Conservation (phyloP, 1,140 invertebrate genomes). For the Goniozus legneri region DNA sequence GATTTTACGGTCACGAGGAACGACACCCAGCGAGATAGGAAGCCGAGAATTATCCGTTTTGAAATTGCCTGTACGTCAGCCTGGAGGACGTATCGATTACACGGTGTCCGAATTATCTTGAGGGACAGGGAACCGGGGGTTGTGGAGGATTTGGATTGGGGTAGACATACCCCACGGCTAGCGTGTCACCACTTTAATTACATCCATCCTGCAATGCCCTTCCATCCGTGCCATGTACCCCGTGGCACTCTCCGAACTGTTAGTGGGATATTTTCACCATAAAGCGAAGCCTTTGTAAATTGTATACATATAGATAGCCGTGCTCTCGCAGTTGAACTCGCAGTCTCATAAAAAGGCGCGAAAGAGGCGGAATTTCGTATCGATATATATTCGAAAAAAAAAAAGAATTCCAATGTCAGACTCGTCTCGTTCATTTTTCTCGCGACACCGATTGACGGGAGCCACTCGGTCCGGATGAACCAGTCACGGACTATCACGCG, state of each 20-base stretch:
- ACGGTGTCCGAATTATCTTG: slow-evolving; percentile 45
- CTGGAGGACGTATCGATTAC: slow-evolving; percentile 42
- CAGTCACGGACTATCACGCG: too few relatives aligned
- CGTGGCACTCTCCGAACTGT: slow-evolving; percentile 34
- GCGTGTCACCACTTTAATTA: slow-evolving; percentile 50
- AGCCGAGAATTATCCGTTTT: slow-evolving; percentile 27
- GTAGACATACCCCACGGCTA: slow-evolving; percentile 42
- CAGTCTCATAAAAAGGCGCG: too few relatives aligned
- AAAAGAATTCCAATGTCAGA: not conserved
- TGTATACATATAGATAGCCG: too few relatives aligned
- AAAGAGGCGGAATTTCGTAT: too few relatives aligned
- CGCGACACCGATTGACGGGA: not conserved
- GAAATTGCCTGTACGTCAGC: slow-evolving; percentile 32
- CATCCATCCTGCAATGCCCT: slow-evolving; percentile 40
- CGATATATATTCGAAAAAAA: not conserved
- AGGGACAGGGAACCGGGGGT: slow-evolving; percentile 34
- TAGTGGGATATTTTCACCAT: slow-evolving; percentile 33
- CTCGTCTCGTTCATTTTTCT: not conserved
- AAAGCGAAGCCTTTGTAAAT: slow-evolving; percentile 23
- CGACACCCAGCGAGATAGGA: slow-evolving; percentile 10
- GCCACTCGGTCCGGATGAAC: not conserved
- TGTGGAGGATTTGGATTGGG: slow-evolving; percentile 37
- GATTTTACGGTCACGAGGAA: slow-evolving; percentile 13
- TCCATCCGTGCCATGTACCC: slow-evolving; percentile 21
- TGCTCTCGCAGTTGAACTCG: too few relatives aligned